A percentile compares a stretch with the other conserved stretches of the same genome.
These are phyloP conservation scores for Phalacrocorax carbo DNA, from an alignment of 2,113 vertebrate species.

Conservation along the genomic window DNA sequence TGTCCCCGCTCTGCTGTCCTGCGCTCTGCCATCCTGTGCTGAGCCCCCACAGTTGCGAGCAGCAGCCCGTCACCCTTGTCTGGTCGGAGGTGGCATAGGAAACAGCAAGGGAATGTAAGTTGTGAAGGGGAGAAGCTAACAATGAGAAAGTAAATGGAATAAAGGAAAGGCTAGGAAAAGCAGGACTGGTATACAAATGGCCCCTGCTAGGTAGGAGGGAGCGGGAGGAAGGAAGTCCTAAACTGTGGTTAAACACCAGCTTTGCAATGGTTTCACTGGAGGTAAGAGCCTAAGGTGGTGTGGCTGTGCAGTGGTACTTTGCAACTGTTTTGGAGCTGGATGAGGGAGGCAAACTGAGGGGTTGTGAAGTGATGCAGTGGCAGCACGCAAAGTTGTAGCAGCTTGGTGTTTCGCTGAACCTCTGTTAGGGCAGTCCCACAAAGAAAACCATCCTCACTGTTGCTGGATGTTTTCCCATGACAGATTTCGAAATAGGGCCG, in stretches of 20 bases:
- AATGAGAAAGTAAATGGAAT: no score
- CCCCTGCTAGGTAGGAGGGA: not conserved
- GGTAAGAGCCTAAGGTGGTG: not conserved
- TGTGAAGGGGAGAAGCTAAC: not conserved
- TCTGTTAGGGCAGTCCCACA: not conserved
- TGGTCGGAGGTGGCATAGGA: accelerated
- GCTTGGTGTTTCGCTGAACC: accelerated
- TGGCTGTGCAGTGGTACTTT: not conserved
- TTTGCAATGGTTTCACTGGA: not conserved
- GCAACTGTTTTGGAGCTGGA: not conserved
- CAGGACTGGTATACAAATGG: not conserved
- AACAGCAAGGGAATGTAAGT: not conserved
- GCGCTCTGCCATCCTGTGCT: accelerated
- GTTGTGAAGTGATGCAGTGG: accelerated
- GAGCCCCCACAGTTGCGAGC: accelerated
- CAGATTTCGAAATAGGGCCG: not conserved
- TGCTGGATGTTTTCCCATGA: accelerated
- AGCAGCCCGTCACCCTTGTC: not conserved
- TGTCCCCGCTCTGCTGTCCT: accelerated
- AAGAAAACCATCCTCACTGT: not conserved
- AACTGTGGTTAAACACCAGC: not conserved
- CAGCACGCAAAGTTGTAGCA: not conserved
- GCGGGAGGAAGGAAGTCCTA: not conserved
- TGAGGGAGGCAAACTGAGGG: accelerated
- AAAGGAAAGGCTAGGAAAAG: not conserved